Percentiles rank a stretch among this genome's conserved stretches.
These are phyloP conservation scores for Drosophila recens DNA, from an alignment of 2,888 invertebrate genomes.

Conservation along the genomic window DNA sequence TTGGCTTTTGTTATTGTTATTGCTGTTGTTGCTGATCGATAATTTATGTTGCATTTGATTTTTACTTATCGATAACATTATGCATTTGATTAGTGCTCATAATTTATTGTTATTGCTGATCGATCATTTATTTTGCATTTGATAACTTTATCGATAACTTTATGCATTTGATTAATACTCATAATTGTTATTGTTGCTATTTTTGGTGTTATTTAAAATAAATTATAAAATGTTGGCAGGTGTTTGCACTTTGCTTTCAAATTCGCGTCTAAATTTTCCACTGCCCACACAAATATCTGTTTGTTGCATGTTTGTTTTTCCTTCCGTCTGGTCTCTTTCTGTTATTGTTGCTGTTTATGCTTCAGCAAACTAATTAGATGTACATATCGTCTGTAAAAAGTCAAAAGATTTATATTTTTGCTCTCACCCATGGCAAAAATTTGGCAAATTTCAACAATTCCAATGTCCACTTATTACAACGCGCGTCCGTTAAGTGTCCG, in stretches of 20 bases:
- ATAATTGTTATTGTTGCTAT: conserved; percentile 1
- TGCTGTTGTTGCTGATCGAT: conserved; percentile 10
- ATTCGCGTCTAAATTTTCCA: conserved; percentile 66
- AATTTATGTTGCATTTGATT: neutral
- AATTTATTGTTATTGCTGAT: neutral
- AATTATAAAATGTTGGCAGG: conserved; percentile 46
- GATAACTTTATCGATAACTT: conserved; percentile 4
- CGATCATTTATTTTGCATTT: conserved; percentile 1
- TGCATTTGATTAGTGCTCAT: neutral
- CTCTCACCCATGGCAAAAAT: conserved; percentile 32
- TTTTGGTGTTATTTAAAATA: conserved; percentile 21
- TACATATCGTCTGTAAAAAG: conserved; percentile 39
- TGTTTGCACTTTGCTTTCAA: conserved; percentile 46
- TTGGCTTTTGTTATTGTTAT: neutral
- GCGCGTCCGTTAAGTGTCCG: conserved; percentile 63
- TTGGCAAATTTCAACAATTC: conserved; percentile 69
- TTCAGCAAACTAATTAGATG: conserved; percentile 53
- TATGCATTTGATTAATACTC: neutral
- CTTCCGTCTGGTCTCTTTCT: conserved; percentile 41
- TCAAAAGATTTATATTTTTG: conserved; percentile 28
- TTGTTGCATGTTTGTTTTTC: conserved; percentile 51
- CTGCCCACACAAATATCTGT: conserved; percentile 69
- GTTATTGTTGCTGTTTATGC: conserved; percentile 17
- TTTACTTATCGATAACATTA: conserved; percentile 10
- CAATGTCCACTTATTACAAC: conserved; percentile 73